Conservation (phyloP, 2,113 vertebrate species). For the Paradisaea rubra region DNA sequence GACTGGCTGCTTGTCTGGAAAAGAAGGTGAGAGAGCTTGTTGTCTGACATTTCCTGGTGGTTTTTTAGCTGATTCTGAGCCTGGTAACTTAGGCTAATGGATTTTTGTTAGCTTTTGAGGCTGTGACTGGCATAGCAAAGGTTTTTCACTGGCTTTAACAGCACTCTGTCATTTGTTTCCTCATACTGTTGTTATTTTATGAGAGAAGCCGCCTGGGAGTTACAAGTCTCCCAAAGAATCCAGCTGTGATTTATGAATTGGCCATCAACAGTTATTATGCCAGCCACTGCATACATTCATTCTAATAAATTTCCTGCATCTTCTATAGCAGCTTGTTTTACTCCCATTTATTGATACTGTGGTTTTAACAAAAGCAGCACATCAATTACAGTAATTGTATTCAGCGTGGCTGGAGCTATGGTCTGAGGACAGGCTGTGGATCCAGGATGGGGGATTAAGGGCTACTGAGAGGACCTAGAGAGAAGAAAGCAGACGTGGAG, state of each 20-base stretch:
- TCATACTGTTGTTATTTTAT: constrained; percentile 23
- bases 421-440: not conserved
- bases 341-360: constrained; percentile 23
- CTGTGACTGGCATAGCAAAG: not conserved
- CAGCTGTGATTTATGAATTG: constrained; percentile 58
- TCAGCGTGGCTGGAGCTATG: not conserved
- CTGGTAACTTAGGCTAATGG: not conserved
- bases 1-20: not conserved
- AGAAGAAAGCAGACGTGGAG: not conserved
- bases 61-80: not conserved
- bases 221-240: constrained; percentile 41
- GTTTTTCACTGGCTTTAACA: not conserved
- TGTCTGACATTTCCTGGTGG: not conserved
- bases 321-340: constrained; percentile 48
- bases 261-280: constrained; percentile 50
- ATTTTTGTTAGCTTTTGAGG: not conserved
- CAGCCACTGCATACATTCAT: constrained; percentile 7
- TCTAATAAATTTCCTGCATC: constrained; percentile 40
- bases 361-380: constrained; percentile 49
- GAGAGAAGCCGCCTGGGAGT: not conserved
- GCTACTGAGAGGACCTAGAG: not conserved
- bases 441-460: constrained; percentile 1
- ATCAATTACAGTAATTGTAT: constrained; percentile 39
- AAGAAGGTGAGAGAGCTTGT: not conserved
- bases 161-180: constrained; percentile 10